Percentiles rank a stretch among this genome's conserved stretches.
phyloP scores from a whole-genome alignment of 2,797 vertebrate genomes.

The Aplochiton taeniatus region DNA sequence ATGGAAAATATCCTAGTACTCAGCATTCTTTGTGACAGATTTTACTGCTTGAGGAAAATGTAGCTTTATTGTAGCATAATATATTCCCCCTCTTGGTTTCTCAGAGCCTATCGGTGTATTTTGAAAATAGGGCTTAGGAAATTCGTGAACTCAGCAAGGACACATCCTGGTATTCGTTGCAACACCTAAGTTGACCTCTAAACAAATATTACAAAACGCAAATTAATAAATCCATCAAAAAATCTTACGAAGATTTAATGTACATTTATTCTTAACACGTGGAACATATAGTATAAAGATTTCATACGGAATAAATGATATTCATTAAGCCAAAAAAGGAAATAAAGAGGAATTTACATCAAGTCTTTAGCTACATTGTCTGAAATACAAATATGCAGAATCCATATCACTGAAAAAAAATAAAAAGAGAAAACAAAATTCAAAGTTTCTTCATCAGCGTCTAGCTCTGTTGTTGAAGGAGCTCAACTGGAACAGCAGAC shows the following conservation, averaged over 20 bases:
- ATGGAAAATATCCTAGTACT: no score
- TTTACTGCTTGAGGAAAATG: no score
- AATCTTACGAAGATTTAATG: slow-evolving; percentile 99
- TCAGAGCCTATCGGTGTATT: no score
- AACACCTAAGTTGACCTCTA: no score
- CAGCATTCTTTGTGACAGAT: no score
- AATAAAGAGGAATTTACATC: slow-evolving; percentile 98
- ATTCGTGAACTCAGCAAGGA: no score
- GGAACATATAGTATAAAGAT: slow-evolving; percentile 98
- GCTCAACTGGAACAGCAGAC: slow-evolving; percentile 90
- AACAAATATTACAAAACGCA: background rate
- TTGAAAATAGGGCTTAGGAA: no score
- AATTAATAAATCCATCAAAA: slow-evolving; percentile 89
- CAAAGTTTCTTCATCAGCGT: slow-evolving; percentile 90
- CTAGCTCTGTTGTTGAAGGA: slow-evolving; percentile 77
- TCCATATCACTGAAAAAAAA: slow-evolving; percentile 90
- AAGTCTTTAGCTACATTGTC: slow-evolving; percentile 99
- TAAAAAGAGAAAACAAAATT: slow-evolving; percentile 72
- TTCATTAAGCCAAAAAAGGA: slow-evolving; percentile 96
- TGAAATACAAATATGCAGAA: slow-evolving; percentile 99
- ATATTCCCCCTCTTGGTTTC: no score
- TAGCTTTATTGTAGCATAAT: no score
- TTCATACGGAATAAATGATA: slow-evolving; percentile 97
- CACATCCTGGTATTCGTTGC: no score
- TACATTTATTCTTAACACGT: slow-evolving; percentile 97